Conservation (phyloP, 2,797 vertebrate species). For the Stomatorhinus walkeri region DNA sequence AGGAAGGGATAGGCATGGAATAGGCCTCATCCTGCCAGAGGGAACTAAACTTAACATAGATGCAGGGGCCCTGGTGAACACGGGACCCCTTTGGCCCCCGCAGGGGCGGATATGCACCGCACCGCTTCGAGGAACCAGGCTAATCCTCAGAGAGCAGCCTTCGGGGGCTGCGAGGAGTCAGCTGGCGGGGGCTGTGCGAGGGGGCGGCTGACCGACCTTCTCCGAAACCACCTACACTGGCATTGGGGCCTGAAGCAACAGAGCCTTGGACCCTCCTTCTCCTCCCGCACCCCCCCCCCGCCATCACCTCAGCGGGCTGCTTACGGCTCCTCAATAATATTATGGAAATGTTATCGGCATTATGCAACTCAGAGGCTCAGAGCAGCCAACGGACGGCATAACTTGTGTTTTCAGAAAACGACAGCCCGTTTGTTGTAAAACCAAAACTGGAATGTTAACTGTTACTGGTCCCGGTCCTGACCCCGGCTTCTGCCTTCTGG, state of each 20-base stretch:
- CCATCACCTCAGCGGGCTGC: slow-evolving; percentile 16
- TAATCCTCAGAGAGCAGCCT: slow-evolving; percentile 28
- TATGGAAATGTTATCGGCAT: slow-evolving; percentile 29
- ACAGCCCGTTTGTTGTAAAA: neutral
- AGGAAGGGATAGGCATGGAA: neutral
- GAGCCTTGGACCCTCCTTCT: slow-evolving; percentile 22
- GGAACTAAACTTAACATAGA: slow-evolving; percentile 40
- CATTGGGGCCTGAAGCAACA: slow-evolving; percentile 32
- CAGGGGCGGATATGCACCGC: neutral
- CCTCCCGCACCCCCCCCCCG: slow-evolving; percentile 28
- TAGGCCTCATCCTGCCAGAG: neutral
- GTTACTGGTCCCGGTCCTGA: slow-evolving; percentile 18
- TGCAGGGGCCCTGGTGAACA: slow-evolving; percentile 40
- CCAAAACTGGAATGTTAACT: slow-evolving; percentile 19
- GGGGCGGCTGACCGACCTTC: slow-evolving; percentile 53
- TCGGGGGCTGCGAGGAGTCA: slow-evolving; percentile 44
- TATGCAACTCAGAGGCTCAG: slow-evolving; percentile 28
- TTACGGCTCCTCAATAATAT: slow-evolving; percentile 28
- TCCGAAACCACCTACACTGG: slow-evolving; percentile 28
- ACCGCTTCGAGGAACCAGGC: slow-evolving; percentile 27
- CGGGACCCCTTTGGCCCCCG: neutral
- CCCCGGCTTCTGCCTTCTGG: slow-evolving; percentile 27
- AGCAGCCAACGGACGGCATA: neutral
- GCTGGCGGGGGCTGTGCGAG: slow-evolving; percentile 50
- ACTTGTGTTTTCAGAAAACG: neutral